phyloP scores from a whole-genome alignment of 1,140 invertebrate species.

The Leptopilina clavipes region DNA sequence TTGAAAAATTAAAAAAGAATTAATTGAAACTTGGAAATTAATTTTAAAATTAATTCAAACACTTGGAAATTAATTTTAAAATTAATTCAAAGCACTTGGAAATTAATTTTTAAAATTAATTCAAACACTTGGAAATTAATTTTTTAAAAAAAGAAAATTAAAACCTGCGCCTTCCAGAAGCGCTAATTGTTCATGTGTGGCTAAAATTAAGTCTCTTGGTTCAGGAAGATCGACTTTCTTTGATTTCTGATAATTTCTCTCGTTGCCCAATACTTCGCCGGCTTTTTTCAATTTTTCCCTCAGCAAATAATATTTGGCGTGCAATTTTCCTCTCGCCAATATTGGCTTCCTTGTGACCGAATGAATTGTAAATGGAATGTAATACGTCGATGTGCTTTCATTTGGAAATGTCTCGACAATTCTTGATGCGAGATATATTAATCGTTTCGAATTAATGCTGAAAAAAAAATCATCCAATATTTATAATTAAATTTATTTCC shows the following conservation, averaged over 20 bases:
- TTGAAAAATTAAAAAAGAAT: neutral
- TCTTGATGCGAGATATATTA: neutral
- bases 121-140: too few species aligned
- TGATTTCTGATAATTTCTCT: neutral
- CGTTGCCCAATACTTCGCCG: neutral
- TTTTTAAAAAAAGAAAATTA: neutral
- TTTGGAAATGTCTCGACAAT: neutral
- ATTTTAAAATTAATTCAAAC: too few species aligned
- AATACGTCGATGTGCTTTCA: constrained; percentile 2
- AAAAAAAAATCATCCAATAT: too few species aligned
- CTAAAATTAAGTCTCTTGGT: constrained; percentile 1
- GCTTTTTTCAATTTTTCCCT: constrained; percentile 1
- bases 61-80: too few species aligned
- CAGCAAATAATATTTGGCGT: constrained; percentile 1
- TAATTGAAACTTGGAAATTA: too few species aligned
- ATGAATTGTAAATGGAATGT: constrained; percentile 11
- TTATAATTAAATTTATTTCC: too few species aligned
- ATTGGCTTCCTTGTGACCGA: neutral
- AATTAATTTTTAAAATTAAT: too few species aligned
- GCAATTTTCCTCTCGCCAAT: neutral
- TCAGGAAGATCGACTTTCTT: neutral
- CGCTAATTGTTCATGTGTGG: neutral
- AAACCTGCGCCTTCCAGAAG: neutral
- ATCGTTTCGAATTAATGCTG: neutral
- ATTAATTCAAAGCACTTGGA: too few species aligned